Conservation (phyloP, 2,797 vertebrate genomes). For the Manis crassicaudata region DNA sequence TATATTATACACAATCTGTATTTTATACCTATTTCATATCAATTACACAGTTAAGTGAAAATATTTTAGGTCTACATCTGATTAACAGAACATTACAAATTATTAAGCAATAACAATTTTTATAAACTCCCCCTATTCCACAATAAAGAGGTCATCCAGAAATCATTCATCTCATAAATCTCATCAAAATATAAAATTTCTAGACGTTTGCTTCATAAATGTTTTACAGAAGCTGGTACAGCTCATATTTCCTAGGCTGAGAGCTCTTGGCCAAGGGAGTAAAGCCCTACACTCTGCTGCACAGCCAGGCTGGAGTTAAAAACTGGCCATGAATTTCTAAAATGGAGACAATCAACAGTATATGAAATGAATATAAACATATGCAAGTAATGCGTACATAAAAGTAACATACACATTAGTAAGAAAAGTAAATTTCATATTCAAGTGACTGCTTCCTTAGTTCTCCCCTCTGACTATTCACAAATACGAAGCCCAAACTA, state of each 20-base stretch:
- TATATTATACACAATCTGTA: background rate
- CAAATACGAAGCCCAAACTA: constrained; percentile 37
- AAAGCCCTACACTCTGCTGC: background rate
- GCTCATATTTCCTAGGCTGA: background rate
- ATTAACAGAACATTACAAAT: constrained; percentile 31
- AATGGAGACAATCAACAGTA: background rate
- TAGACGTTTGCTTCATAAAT: background rate
- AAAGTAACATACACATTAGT: constrained; percentile 11
- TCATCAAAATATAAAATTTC: constrained; percentile 5
- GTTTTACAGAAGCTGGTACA: background rate
- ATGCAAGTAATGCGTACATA: background rate
- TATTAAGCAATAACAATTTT: background rate
- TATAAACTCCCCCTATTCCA: constrained; percentile 10
- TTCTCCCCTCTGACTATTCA: background rate
- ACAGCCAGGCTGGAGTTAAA: background rate
- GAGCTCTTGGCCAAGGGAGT: background rate
- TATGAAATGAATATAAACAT: background rate
- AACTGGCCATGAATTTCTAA: background rate
- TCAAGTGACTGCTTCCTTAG: constrained; percentile 7
- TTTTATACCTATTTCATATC: background rate
- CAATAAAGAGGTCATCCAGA: constrained; percentile 3
- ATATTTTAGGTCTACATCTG: constrained; percentile 14
- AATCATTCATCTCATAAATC: background rate
- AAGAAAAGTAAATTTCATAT: constrained; percentile 27
- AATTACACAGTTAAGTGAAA: constrained; percentile 12